Evolutionary conservation across 2,113 vertebrate species (phyloP).

Genomic region (Labrus mixtus): DNA sequence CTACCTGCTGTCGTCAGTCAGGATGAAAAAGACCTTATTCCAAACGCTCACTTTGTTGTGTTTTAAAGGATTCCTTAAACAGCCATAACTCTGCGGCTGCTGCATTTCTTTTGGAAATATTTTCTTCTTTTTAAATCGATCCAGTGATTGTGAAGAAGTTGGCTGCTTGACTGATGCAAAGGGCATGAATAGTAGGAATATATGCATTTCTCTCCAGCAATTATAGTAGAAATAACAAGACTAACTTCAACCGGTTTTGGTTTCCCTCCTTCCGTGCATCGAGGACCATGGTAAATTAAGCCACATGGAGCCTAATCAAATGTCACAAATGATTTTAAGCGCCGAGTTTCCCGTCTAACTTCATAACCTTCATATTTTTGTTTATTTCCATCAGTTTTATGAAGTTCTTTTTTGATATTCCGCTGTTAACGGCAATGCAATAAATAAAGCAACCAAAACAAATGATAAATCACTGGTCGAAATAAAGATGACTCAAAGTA

Average conservation of each 20-base stretch:
- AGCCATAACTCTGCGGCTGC: conserved; percentile 48
- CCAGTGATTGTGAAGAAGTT: neutral
- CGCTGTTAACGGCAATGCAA: neutral
- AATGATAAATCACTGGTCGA: neutral
- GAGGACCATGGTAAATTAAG: conserved; percentile 32
- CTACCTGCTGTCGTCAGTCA: conserved; percentile 41
- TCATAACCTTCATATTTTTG: conserved; percentile 1
- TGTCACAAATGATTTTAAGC: conserved; percentile 42
- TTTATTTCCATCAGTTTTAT: neutral
- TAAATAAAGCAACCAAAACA: neutral
- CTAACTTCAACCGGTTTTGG: conserved; percentile 15
- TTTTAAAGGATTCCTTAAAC: conserved; percentile 38
- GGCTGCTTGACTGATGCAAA: conserved; percentile 12
- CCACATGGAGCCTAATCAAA: conserved; percentile 30
- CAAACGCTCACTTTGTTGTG: conserved; percentile 46
- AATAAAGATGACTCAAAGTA: neutral
- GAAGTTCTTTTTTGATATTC: neutral
- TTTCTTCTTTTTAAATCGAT: conserved; percentile 41
- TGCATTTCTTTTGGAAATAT: conserved; percentile 19
- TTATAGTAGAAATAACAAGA: conserved; percentile 20
- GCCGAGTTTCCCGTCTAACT: conserved; percentile 12
- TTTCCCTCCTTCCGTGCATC: conserved; percentile 23
- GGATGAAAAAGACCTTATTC: conserved; percentile 41
- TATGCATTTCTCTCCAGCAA: conserved; percentile 32
- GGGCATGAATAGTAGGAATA: conserved; percentile 24